phyloP scores from a whole-genome alignment of 2,888 invertebrate genomes.

The Lasioglossum morio region DNA sequence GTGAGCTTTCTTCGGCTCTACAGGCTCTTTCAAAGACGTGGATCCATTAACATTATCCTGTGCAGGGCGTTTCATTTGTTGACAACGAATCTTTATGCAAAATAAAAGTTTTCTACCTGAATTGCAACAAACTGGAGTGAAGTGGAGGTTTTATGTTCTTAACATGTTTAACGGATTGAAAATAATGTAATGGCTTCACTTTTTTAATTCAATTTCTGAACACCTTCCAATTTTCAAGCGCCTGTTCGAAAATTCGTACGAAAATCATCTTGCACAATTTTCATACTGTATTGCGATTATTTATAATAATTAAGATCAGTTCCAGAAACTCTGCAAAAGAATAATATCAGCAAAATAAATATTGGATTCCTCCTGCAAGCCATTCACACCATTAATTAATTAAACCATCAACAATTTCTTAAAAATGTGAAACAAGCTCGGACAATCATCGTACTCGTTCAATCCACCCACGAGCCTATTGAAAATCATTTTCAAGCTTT shows the following conservation, averaged over 20 bases:
- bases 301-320: not conserved
- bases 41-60: no score
- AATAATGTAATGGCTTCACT: no score
- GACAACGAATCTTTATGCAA: no score
- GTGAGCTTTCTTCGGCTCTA: not conserved
- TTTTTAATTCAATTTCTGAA: not conserved
- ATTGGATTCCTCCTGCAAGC: not conserved
- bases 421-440: not conserved
- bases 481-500: constrained; percentile 4
- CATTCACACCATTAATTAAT: no score
- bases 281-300: not conserved
- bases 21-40: not conserved
- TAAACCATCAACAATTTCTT: no score
- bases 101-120: no score
- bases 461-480: constrained; percentile 5
- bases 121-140: no score
- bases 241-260: not conserved
- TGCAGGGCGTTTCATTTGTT: no score
- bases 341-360: not conserved
- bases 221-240: not conserved
- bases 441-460: constrained; percentile 28
- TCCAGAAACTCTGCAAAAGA: not conserved
- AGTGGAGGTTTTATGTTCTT: no score
- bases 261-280: not conserved
- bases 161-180: no score